Evolutionary conservation across 2,888 invertebrate genomes (phyloP), one percentile per base, ranked within the genome.

Genomic region (Leptopilina myrica): DNA sequence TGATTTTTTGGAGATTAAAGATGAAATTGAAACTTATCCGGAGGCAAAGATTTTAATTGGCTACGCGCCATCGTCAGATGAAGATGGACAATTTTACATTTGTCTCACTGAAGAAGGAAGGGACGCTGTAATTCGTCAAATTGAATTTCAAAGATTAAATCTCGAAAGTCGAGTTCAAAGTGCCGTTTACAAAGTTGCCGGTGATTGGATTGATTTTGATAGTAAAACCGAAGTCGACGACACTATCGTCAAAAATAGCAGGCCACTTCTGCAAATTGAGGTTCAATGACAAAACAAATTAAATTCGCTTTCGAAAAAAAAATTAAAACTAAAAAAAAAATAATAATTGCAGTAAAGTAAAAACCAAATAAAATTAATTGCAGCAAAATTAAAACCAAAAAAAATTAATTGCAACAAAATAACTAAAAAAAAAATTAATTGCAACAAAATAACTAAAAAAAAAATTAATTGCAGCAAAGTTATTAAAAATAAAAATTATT

Each of bases 61-160:
- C 1, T 96, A 95, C 86, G 94, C 95, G 4, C 94, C 95, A 0
- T 94, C 94, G 76, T 93, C 94, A 83, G 92, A 93, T 0, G 93
- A 94, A 76, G 92, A 92, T 6, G 95, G 95, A 85, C 95, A 96
- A 76, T 96, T 95, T 88, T 94, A 95, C 81, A 91, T 96, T 46
- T 96, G 95, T 83, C 90, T 94, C 5, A 95, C 94, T 0, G 90
- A 89, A 81, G 92, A 93, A 81, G 93, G 94, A 0, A 93, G 93
- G 78, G 94, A 94, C 76, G 85, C 88, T 40, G 93, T 94, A 0
- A 85, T 92, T 66, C 89, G 89, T 12, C 81, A 82, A 80, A 91
- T 89, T 79, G 88, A 89, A 69, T 79, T 66, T 5, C 80, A 83
- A 15, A 85, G 89, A 59, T 78, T 76, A 53, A 86, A 88, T 14